Conservation (phyloP, 2,888 invertebrate species). For the Rhagium mordax region DNA sequence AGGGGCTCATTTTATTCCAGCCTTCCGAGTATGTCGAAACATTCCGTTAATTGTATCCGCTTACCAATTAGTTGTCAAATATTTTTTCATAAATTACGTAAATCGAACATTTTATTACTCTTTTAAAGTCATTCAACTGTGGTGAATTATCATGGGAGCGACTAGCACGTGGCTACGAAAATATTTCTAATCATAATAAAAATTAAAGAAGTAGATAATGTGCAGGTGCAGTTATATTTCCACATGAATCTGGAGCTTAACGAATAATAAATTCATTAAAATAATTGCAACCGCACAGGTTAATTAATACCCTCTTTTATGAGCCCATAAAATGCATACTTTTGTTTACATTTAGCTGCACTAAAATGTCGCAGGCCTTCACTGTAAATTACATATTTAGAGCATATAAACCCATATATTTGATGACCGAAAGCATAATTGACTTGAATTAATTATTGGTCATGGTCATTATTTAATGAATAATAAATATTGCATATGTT, state of each 20-base stretch:
- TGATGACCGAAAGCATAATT: neutral
- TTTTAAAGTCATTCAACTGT: neutral
- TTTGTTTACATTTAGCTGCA: conserved; percentile 3
- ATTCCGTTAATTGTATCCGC: too few species aligned
- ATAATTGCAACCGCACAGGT: conserved; percentile 13
- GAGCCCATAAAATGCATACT: neutral
- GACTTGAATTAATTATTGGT: neutral
- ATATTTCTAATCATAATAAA: neutral
- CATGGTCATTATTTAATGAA: too few species aligned
- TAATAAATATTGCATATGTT: too few species aligned
- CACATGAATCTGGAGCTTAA: neutral
- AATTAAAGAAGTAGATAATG: neutral
- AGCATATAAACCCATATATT: neutral
- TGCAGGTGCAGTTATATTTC: conserved; percentile 18
- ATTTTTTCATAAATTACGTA: neutral
- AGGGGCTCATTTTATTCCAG: too few species aligned
- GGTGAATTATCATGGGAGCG: neutral
- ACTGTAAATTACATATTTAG: neutral
- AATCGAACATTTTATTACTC: neutral
- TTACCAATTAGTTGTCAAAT: neutral
- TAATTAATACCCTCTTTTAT: conserved; percentile 26
- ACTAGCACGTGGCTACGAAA: neutral
- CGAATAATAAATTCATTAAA: conserved; percentile 28
- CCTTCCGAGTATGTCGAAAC: too few species aligned
- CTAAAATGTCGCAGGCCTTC: conserved; percentile 2